Base-by-base conservation (phyloP, 2,888 invertebrate genomes). In the Trachelus troglodyta region DNA sequence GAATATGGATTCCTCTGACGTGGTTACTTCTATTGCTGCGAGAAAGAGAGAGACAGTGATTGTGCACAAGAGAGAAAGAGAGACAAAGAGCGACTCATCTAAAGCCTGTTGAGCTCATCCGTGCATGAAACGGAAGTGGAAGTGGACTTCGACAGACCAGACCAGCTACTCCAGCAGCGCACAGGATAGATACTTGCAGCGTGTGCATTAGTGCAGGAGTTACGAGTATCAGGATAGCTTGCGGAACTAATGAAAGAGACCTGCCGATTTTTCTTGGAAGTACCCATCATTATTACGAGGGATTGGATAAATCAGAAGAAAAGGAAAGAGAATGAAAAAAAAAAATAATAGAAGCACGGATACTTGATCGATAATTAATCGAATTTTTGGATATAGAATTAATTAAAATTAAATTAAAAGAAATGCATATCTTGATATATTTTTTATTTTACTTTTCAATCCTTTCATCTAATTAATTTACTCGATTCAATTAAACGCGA, bases 41-140 rank as follows among this genome's bases (percentile, higher is more conserved):
- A 56, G 40, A 56, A 6, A 9, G 40, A 56, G 4, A 23, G 40
- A 56, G 40, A 15, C 23, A 9, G 23, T 56, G 23, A 56, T 23
- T 56, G 76, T 73, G 81, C 69, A 69, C 34, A 73, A 78, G 76
- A 74, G 77, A 77, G 75, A 80, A 69, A 75, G 74, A 73, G 80
- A 76, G 79, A 77, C 77, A 75, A 69, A 75, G 75, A 71, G 77
- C 75, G 80, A 69, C 76, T 77, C 74, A 79, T 69, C 71, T 0
- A 76, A 74, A 71, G 76, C 71, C 73, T 79, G 82, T 85, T 79
- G 79, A 77, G 78, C 77, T 79, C 82, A 78, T 35, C 76, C 77
- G 80, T 81, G 81, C 85, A 78, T 83, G 80, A 85, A 83, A 83
- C 83, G 80, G 81, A 82, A 83, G 82, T 80, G 81, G 80, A 84